These are phyloP conservation scores for Eupithecia exiguata DNA, from an alignment of 2,888 invertebrate genomes.

Conservation along the genomic window DNA sequence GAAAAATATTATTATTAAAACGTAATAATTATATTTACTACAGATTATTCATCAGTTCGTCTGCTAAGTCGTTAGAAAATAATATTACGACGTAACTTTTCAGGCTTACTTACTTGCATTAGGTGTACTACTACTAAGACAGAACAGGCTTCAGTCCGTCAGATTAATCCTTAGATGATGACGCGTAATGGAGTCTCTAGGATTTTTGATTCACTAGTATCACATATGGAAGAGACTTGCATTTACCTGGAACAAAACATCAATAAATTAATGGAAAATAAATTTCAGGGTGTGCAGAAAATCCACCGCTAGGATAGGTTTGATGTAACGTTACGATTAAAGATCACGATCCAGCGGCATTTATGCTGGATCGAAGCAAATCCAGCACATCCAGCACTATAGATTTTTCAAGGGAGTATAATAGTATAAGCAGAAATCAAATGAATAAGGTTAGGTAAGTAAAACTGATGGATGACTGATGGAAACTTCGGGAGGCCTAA, in stretches of 20 bases:
- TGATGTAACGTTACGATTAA: neutral
- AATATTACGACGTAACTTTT: neutral
- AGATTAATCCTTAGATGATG: neutral
- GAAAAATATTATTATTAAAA: no score
- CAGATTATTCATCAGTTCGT: no score
- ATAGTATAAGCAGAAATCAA: no score
- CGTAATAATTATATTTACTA: no score
- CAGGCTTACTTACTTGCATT: neutral
- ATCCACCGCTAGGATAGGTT: neutral
- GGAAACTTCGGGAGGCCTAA: no score
- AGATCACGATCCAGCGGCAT: no score
- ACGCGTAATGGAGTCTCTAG: neutral
- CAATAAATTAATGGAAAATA: neutral
- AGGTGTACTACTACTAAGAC: neutral
- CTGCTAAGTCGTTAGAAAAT: no score
- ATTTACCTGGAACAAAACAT: neutral
- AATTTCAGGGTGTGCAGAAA: neutral
- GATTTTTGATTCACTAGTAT: neutral
- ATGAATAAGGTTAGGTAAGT: no score
- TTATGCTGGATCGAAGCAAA: no score
- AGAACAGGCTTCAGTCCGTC: neutral
- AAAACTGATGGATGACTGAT: no score
- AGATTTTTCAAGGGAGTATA: no score
- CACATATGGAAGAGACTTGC: neutral
- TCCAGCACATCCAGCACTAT: no score